Conservation (phyloP, 2,113 vertebrate species). For the Rhinoderma darwinii region DNA sequence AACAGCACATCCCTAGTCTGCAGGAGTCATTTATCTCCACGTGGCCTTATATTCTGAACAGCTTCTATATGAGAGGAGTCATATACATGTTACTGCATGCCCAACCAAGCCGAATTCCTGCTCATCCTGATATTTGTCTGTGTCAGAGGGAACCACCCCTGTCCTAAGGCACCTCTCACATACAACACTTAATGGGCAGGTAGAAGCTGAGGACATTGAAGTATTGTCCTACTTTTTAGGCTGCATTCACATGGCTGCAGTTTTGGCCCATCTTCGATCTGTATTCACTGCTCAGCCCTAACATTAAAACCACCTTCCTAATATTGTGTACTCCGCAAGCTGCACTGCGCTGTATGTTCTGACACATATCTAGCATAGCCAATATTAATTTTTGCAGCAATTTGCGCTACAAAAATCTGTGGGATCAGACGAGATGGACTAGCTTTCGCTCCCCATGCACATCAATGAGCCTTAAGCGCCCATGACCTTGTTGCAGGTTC, state of each 20-base stretch:
- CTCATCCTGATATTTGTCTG: not conserved
- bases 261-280: not conserved
- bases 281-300: no score
- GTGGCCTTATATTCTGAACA: not conserved
- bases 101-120: not conserved
- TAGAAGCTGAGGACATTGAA: not conserved
- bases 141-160: not conserved
- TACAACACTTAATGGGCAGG: not conserved
- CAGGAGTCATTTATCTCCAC: not conserved
- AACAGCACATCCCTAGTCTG: constrained; percentile 1
- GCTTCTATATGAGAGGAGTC: not conserved
- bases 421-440: no score
- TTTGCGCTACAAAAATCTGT: no score
- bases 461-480: no score
- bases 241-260: not conserved
- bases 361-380: no score
- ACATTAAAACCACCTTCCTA: no score
- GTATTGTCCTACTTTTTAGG: not conserved
- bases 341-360: no score
- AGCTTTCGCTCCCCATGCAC: no score
- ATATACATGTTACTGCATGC: not conserved
- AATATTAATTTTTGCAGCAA: no score
- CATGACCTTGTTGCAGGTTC: no score
- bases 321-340: no score
- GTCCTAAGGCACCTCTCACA: not conserved